Base-by-base conservation (phyloP, 2,113 vertebrate species). In the Takifugu flavidus region DNA sequence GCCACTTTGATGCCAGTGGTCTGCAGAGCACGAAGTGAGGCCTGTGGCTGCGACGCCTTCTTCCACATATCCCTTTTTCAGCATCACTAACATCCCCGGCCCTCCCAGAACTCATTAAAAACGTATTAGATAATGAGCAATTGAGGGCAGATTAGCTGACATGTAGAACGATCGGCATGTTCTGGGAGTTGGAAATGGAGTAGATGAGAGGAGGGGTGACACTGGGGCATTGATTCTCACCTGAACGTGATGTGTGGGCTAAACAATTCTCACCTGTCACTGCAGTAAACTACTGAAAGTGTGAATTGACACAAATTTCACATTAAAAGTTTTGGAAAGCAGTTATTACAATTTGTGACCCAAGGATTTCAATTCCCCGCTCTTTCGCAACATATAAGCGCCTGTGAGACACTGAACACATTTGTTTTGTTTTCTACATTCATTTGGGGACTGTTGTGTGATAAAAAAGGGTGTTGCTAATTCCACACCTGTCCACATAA, bases 31-130 rank as follows among this genome's bases (percentile, higher is more conserved):
- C 34, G 11, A 39, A 39, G 34, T 11, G 8, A 39, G 34, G 34
- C 34, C 34, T 39, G 42, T 70, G 49, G 69, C 49, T 50, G 56
- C 56, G 67, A 65, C 66, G 62, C 27, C 13, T 56, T 72, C 65
- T 55, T 66, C 28, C 26, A 58, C 56, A 67, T 67, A 70, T 65
- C 59, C 45, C 28, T 67, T 72, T 76, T 70, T 46, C 55, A 50
- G 60, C 54, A 26, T 65, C 66, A 61, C 69, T 64, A 55, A 25
- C 61, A 56, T 68, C 57, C 62, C 46, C 57, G 58, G 69, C 78
- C 68, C 85, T 88, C 86, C 85, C 80, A 61, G 75, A 89, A 90
- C 87, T 90, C 88, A 90, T 90, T 90, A 90, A 88, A 88, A 86
- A 67, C 78, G 76, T 83, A 87, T 89, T 82, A 89, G 87, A 87